These are phyloP conservation scores for Ichneumon xanthorius DNA, from an alignment of 2,888 invertebrate species.

Conservation along the genomic window DNA sequence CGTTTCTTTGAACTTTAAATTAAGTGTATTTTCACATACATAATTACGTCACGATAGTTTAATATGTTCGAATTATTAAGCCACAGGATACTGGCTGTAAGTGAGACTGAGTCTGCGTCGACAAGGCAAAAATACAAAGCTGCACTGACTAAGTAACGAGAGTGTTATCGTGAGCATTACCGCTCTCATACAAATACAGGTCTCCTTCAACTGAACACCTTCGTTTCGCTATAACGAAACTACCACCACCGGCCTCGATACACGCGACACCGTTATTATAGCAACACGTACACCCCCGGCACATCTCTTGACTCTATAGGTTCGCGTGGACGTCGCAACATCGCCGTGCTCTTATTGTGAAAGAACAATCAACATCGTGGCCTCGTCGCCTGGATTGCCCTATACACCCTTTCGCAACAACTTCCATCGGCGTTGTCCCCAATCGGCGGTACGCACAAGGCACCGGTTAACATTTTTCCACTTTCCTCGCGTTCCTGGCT, in stretches of 20 bases:
- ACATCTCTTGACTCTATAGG: constrained; percentile 31
- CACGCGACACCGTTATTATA: constrained; percentile 23
- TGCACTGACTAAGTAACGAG: background rate
- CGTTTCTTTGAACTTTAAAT: background rate
- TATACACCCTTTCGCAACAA: constrained; percentile 41
- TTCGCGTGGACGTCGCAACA: constrained; percentile 49
- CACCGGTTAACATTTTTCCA: constrained; percentile 57
- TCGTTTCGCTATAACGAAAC: constrained; percentile 1
- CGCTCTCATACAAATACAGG: background rate
- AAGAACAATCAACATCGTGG: constrained; percentile 59
- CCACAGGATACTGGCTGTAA: background rate
- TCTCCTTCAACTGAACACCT: background rate
- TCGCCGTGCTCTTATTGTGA: constrained; percentile 40
- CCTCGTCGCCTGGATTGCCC: constrained; percentile 23
- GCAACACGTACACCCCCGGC: constrained; percentile 43
- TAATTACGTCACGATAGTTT: background rate
- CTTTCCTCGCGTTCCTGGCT: constrained; percentile 17
- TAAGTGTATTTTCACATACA: background rate
- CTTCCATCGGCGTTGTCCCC: constrained; percentile 61
- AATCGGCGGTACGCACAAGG: constrained; percentile 40
- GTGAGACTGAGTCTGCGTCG: background rate
- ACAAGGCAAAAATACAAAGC: background rate
- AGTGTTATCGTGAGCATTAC: background rate
- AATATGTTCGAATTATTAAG: background rate
- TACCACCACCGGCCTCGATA: background rate